phyloP scores from a whole-genome alignment of 1,140 invertebrate species.

The Oreohelix idahoensis region DNA sequence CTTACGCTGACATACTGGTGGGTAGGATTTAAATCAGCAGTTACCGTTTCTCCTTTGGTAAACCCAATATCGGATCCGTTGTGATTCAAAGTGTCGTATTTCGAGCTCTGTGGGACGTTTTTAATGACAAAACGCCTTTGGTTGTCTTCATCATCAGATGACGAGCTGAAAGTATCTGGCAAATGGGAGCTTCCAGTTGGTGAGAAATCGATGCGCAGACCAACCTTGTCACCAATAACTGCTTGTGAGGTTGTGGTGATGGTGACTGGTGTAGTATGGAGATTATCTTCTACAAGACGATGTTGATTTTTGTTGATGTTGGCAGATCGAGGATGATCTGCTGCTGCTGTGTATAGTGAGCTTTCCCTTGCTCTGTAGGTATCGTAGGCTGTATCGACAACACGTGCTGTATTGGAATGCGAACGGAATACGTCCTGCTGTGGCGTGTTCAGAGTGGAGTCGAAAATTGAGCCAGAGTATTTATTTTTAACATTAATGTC shows the following conservation, averaged over 20 bases:
- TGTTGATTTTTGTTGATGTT: conserved; percentile 13
- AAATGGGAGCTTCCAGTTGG: neutral
- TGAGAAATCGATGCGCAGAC: conserved; percentile 34
- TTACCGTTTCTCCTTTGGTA: conserved; percentile 11
- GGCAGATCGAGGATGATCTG: neutral
- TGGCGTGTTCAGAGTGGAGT: neutral
- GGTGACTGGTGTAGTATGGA: conserved; percentile 13
- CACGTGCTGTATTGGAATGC: neutral
- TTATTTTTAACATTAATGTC: too few species aligned
- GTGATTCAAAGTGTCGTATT: neutral
- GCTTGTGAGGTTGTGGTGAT: conserved; percentile 24
- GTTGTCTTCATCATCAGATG: conserved; percentile 10
- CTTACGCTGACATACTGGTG: neutral
- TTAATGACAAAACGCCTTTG: conserved; percentile 1
- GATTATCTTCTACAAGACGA: neutral
- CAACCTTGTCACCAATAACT: conserved; percentile 30
- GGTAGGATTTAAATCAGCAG: neutral
- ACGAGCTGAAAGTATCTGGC: neutral
- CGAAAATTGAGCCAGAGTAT: too few species aligned
- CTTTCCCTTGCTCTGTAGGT: too few species aligned
- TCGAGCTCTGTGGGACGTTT: neutral
- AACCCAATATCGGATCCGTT: neutral
- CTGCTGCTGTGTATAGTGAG: neutral
- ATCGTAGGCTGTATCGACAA: neutral
- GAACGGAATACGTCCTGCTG: neutral